Base-by-base conservation (phyloP, 2,888 invertebrate genomes). In the Hedya salicella region DNA sequence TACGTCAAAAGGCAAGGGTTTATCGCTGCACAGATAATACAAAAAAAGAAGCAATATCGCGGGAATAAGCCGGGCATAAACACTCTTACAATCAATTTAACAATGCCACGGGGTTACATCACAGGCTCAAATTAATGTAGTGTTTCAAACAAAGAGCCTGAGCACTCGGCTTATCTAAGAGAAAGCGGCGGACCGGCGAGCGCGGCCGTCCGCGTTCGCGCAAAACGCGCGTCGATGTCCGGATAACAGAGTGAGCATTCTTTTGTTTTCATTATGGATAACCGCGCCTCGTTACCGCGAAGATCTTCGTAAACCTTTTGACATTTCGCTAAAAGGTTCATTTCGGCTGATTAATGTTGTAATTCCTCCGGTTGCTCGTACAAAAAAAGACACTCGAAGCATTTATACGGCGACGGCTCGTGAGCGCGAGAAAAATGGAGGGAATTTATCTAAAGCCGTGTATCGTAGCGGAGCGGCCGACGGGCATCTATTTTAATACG, bases 301-400 rank as follows among this genome's bases (percentile, higher is more conserved):
- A 82, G 81, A 89, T 87, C 82, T 85, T 77, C 78, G 80, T 83
- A 85, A 87, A 83, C 87, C 86, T 89, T 89, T 87, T 89, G 88
- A 90, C 88, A 85, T 88, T 87, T 85, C 82, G 85, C 86, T 89
- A 88, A 90, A 88, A 89, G 87, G 86, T 88, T 88, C 85, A 89
- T 91, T 89, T 89, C 78, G 75, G 75, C 81, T 89, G 89, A 91
- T 87, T 87, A 88, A 89, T 91, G 86, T 78, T 78, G 86, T 87
- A 88, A 90, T 89, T 88, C 85, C 80, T 86, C 83, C 76, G 80
- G 83, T 81, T 78, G 80, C 73, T 79, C 78, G 79, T 79, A 85
- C 83, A 82, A 88, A 87, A 87, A 85, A 83, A 84, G 82, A 85
- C 82, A 81, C 82, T 82, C 79, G 76, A 77, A 85, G 75, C 84